phyloP scores from a whole-genome alignment of 2,113 vertebrate genomes.

The Leptobrachium ailaonicum region DNA sequence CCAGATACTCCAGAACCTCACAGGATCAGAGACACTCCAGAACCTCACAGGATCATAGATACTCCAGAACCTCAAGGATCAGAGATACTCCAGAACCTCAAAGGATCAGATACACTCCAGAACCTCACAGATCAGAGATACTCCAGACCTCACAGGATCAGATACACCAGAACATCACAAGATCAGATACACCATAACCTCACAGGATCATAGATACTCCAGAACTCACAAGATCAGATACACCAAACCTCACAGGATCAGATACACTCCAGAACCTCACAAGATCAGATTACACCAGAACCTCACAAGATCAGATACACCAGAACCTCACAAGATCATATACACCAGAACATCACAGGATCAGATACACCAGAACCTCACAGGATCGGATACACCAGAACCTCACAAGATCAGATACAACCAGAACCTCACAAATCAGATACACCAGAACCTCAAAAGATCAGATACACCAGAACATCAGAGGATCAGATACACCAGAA shows the following conservation, averaged over 20 bases:
- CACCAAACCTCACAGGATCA: no score
- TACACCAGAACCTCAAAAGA: no score
- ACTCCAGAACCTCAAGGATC: no score
- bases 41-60: no score
- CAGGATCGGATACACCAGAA: neutral
- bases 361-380: neutral
- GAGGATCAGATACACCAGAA: neutral
- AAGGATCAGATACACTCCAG: neutral
- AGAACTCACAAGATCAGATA: no score
- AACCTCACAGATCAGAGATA: neutral
- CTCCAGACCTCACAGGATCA: no score
- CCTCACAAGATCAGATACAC: no score
- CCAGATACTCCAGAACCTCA: neutral
- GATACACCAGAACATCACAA: no score
- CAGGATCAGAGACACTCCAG: neutral
- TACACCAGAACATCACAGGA: neutral
- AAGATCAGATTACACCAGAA: no score
- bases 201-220: no score
- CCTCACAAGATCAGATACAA: neutral
- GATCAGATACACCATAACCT: no score
- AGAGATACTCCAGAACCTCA: neutral
- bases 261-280: no score
- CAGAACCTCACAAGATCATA: neutral
- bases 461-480: neutral
- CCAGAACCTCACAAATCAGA: neutral